Percentiles rank a stretch among this genome's conserved stretches.
These are phyloP conservation scores for Peromyscus nudipes DNA, from an alignment of 2,797 vertebrate species.

Conservation along the genomic window DNA sequence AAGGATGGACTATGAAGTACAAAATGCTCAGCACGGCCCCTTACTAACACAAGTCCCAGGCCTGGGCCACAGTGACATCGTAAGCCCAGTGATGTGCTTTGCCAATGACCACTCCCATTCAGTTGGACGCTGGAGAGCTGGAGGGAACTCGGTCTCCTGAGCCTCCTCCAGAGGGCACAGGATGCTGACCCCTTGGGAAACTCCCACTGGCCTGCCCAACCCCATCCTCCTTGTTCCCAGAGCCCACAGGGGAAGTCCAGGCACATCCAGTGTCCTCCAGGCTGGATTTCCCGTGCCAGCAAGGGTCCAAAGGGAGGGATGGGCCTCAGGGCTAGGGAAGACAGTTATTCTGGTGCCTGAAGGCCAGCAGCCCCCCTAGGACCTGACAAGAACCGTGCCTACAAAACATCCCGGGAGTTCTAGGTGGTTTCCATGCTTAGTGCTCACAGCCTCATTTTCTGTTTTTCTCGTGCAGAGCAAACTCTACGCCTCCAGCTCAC, in stretches of 20 bases:
- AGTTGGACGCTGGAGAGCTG: neutral
- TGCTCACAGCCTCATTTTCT: slow-evolving; percentile 53
- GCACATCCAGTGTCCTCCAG: slow-evolving; percentile 36
- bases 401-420: slow-evolving; percentile 63
- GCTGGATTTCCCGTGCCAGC: slow-evolving; percentile 55
- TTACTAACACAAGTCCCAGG: neutral
- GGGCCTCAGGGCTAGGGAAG: slow-evolving; percentile 23
- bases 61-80: neutral
- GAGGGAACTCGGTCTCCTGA: neutral
- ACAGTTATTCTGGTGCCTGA: neutral
- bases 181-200: slow-evolving; percentile 15
- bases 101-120: accelerated
- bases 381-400: neutral
- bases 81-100: neutral
- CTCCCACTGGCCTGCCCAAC: neutral
- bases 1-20: accelerated
- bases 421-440: slow-evolving; percentile 80
- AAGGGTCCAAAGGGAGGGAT: neutral
- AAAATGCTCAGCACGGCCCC: no score
- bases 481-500: slow-evolving; percentile 55
- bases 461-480: slow-evolving; percentile 69
- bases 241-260: slow-evolving; percentile 69
- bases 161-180: neutral
- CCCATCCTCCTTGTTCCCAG: neutral
- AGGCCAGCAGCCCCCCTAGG: neutral